phyloP scores from a whole-genome alignment of 2,888 invertebrate genomes.

The Callyntrura sp. region DNA sequence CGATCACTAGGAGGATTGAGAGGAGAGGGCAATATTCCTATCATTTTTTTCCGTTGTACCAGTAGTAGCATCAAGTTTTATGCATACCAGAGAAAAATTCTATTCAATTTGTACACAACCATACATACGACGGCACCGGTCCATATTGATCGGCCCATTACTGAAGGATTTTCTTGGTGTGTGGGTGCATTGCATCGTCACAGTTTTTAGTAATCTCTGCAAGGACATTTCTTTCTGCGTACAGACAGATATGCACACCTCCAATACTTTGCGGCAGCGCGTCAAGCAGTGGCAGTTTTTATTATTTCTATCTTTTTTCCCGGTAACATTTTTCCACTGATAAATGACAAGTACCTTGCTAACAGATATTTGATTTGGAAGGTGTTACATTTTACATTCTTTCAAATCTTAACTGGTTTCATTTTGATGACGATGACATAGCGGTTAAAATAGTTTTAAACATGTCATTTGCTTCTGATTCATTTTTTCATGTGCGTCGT shows the following conservation, averaged over 20 bases:
- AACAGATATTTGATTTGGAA: no score
- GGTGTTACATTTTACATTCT: no score
- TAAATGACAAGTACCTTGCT: no score
- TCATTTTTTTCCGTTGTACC: background rate
- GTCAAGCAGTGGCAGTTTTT: background rate
- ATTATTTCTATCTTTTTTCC: background rate
- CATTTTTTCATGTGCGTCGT: background rate
- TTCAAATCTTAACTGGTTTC: no score
- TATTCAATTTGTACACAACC: background rate
- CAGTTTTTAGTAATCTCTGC: constrained; percentile 1
- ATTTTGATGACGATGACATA: background rate
- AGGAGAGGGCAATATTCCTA: background rate
- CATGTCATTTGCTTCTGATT: background rate
- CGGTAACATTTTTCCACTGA: background rate
- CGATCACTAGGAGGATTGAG: constrained; percentile 33
- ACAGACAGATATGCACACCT: background rate
- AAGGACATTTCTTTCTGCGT: constrained; percentile 24
- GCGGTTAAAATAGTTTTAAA: background rate
- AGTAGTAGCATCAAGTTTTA: background rate
- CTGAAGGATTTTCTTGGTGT: constrained; percentile 28
- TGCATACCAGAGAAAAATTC: background rate
- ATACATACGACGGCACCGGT: no score
- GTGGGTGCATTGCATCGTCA: background rate
- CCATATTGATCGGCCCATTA: constrained; percentile 36
- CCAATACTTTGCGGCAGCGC: background rate